These are phyloP conservation scores for Eulemur albifrons DNA, from an alignment of 2,797 vertebrate genomes.

Conservation along the genomic window DNA sequence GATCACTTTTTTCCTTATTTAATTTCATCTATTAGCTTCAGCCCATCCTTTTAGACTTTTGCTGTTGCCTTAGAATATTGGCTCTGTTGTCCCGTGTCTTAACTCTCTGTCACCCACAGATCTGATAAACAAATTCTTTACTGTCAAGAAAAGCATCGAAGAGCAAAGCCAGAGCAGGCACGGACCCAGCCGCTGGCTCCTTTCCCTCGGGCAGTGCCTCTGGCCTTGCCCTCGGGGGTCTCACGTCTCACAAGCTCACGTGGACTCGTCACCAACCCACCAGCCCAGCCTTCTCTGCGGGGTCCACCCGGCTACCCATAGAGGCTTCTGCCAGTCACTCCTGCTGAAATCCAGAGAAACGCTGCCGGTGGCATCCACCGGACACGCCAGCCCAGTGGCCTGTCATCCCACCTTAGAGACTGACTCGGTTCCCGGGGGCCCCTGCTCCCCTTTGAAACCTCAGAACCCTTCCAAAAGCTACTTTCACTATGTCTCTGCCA, in stretches of 20 bases:
- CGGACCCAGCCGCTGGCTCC: background rate
- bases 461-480: background rate
- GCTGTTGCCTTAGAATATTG: background rate
- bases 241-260: background rate
- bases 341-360: background rate
- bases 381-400: background rate
- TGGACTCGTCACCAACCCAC: background rate
- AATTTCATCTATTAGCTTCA: background rate
- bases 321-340: background rate
- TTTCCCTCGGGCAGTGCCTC: background rate
- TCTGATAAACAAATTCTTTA: background rate
- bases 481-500: background rate
- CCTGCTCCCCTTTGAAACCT: background rate
- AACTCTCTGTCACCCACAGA: background rate
- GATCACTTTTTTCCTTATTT: background rate
- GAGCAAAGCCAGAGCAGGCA: background rate
- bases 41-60: background rate
- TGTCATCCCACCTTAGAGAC: background rate
- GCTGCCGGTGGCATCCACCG: background rate
- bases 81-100: background rate
- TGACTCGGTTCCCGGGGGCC: background rate
- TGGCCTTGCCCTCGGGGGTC: background rate
- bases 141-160: background rate
- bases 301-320: background rate
- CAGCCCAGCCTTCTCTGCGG: background rate